Evolutionary conservation across 1,140 invertebrate genomes (phyloP).

Genomic region (Spodoptera litura): DNA sequence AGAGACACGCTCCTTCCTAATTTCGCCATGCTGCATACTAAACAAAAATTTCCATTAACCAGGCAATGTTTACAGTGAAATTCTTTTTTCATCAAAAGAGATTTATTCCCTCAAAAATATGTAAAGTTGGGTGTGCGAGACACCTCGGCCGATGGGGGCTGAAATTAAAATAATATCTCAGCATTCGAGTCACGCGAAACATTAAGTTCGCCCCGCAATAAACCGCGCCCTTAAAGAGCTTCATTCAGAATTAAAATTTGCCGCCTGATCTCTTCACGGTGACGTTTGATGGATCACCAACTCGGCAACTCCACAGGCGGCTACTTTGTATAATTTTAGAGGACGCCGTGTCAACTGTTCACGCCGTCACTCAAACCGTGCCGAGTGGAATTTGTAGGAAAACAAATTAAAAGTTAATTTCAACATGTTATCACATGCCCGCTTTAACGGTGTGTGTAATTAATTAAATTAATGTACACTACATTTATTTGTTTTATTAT

Average conservation of each 20-base stretch:
- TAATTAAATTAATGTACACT: constrained; percentile 1
- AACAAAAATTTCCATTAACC: constrained; percentile 81
- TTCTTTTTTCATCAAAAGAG: constrained; percentile 82
- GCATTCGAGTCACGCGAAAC: constrained; percentile 85
- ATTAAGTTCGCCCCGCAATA: constrained; percentile 82
- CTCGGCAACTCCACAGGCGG: constrained; percentile 64
- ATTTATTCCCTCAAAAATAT: constrained; percentile 83
- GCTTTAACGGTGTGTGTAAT: constrained; percentile 14
- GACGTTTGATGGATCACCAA: constrained; percentile 83
- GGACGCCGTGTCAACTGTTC: constrained; percentile 32
- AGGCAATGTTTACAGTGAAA: constrained; percentile 74
- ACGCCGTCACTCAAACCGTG: constrained; percentile 27
- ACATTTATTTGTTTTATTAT: not conserved
- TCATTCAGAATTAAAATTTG: constrained; percentile 85
- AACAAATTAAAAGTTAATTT: constrained; percentile 46
- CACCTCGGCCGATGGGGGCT: constrained; percentile 68
- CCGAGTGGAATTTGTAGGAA: constrained; percentile 18
- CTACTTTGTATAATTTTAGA: not conserved
- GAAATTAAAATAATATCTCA: constrained; percentile 84
- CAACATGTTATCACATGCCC: constrained; percentile 26
- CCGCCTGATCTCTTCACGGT: constrained; percentile 76
- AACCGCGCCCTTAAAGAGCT: constrained; percentile 80
- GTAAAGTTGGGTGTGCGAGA: constrained; percentile 75
- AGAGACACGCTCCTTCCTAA: constrained; percentile 50
- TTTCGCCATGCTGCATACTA: constrained; percentile 73